Conservation (phyloP, 2,888 invertebrate genomes). For the Andrena haemorrhoa region DNA sequence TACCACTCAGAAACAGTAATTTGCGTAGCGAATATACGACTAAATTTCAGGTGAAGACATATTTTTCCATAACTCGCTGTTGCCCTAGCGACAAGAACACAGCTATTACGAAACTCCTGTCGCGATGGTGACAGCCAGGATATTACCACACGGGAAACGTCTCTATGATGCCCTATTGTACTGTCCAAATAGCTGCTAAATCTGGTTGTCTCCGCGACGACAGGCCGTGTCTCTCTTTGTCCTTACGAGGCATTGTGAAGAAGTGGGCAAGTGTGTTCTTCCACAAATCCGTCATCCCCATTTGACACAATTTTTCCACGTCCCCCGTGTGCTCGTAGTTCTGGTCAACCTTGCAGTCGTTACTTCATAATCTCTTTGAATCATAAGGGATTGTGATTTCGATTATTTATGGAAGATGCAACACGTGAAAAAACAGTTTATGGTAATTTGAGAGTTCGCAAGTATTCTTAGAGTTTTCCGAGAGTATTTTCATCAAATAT, state of each 20-base stretch:
- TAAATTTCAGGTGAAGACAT: background rate
- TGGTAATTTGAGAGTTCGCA: too few relatives aligned
- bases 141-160: constrained; percentile 35
- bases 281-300: background rate
- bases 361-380: too few relatives aligned
- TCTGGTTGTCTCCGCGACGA: constrained; percentile 29
- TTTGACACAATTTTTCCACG: background rate
- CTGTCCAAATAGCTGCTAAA: constrained; percentile 45
- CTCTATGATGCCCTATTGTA: constrained; percentile 45
- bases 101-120: constrained; percentile 30
- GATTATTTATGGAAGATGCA: too few relatives aligned
- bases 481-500: too few relatives aligned
- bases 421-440: too few relatives aligned
- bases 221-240: constrained; percentile 19
- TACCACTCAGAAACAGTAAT: background rate
- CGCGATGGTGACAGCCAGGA: constrained; percentile 40
- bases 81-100: constrained; percentile 15
- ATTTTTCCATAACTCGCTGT: constrained; percentile 1
- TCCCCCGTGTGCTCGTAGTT: too few relatives aligned
- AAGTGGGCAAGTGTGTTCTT: background rate
- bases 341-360: too few relatives aligned
- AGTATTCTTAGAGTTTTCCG: too few relatives aligned
- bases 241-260: constrained; percentile 9
- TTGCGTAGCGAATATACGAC: background rate
- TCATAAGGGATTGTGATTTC: too few relatives aligned